Conservation (phyloP, 1,140 invertebrate species). For the Medauroidea extradentata region DNA sequence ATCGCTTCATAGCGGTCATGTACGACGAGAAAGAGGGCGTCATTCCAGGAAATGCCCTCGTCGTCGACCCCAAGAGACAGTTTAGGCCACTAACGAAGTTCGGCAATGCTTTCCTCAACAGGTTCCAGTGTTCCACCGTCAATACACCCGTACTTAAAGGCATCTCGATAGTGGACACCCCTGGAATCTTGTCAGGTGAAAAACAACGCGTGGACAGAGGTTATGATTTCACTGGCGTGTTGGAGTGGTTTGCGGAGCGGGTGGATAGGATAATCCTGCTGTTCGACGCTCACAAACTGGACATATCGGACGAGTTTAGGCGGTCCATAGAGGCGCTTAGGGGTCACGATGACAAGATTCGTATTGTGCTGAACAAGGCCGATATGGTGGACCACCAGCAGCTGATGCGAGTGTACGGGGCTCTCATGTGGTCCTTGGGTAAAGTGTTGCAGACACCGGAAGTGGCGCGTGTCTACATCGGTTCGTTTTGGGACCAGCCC, state of each 20-base stretch:
- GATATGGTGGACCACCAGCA: constrained; percentile 99
- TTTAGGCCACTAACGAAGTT: constrained; percentile 94
- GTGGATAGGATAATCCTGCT: constrained; percentile 97
- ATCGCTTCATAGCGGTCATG: constrained; percentile 98
- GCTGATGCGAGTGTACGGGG: constrained; percentile 97
- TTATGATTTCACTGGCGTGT: constrained; percentile 95
- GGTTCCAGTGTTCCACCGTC: constrained; percentile 90
- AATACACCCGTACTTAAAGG: constrained; percentile 83
- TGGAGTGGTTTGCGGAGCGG: constrained; percentile 98
- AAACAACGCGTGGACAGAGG: constrained; percentile 94
- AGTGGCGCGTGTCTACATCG: constrained; percentile 97
- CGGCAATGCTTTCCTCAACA: constrained; percentile 95
- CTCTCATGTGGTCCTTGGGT: constrained; percentile 97
- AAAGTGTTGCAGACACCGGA: constrained; percentile 96
- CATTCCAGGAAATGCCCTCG: constrained; percentile 97
- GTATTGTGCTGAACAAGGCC: constrained; percentile 97
- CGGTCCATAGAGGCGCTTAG: constrained; percentile 89
- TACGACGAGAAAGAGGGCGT: constrained; percentile 86
- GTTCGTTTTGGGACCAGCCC: constrained; percentile 97
- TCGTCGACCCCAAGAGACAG: constrained; percentile 96
- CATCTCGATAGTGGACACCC: constrained; percentile 95
- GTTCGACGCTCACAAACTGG: constrained; percentile 98
- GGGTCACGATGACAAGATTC: constrained; percentile 97
- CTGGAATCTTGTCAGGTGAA: constrained; percentile 91
- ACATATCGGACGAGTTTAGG: constrained; percentile 97